phyloP scores from a whole-genome alignment of 2,888 invertebrate species.

The Papilio protenor region DNA sequence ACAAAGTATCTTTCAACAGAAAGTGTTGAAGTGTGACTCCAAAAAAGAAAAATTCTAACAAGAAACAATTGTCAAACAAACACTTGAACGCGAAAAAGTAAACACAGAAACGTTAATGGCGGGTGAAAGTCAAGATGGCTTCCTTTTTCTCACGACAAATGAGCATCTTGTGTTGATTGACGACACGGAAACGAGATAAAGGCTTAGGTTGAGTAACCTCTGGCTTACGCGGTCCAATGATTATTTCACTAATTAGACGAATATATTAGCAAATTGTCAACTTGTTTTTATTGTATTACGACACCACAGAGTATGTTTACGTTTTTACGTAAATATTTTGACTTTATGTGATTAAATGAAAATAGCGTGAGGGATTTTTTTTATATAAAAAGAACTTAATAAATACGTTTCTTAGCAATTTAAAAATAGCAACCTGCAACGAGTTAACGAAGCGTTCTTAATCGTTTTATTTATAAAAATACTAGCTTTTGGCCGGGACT shows the following conservation, averaged over 20 bases:
- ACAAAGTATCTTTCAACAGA: too few species aligned
- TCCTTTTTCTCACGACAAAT: slow-evolving; percentile 72
- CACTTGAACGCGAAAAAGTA: slow-evolving; percentile 56
- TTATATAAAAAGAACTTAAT: too few species aligned
- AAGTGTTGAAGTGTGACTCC: slow-evolving; percentile 37
- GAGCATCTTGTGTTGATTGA: slow-evolving; percentile 58
- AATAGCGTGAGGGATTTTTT: too few species aligned
- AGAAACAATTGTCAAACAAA: slow-evolving; percentile 56
- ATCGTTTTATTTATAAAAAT: too few species aligned
- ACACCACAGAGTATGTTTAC: neutral
- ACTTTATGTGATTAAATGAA: neutral
- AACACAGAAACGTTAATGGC: slow-evolving; percentile 59
- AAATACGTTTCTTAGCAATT: too few species aligned
- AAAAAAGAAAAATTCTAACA: slow-evolving; percentile 49
- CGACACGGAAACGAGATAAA: slow-evolving; percentile 56
- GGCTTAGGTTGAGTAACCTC: slow-evolving; percentile 43
- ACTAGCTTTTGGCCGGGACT: too few species aligned
- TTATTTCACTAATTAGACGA: slow-evolving; percentile 42
- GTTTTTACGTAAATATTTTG: neutral
- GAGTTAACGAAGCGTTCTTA: too few species aligned
- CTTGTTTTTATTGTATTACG: neutral
- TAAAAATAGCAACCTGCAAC: too few species aligned
- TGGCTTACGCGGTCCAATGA: slow-evolving; percentile 29
- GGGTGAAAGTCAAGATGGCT: slow-evolving; percentile 65
- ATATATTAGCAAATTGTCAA: slow-evolving; percentile 15